Conservation (phyloP, 2,113 vertebrate species). For the Talpa occidentalis region DNA sequence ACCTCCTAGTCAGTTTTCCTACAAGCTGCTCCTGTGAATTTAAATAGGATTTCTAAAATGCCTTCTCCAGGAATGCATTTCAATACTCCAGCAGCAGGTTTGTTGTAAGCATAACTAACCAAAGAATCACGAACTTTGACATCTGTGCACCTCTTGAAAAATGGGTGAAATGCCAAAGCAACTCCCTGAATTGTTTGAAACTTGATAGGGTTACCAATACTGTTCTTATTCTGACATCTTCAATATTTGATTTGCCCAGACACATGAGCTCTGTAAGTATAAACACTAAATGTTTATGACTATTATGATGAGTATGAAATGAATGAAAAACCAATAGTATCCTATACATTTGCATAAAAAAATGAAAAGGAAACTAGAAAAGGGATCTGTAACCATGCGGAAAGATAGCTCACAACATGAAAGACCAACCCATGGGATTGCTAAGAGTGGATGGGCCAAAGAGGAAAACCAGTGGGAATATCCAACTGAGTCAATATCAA, state of each 20-base stretch:
- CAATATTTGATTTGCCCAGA: neutral
- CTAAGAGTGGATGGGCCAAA: neutral
- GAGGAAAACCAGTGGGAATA: neutral
- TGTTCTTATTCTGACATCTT: neutral
- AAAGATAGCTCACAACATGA: neutral
- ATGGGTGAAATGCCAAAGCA: neutral
- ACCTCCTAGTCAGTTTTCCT: neutral
- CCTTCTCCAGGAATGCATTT: neutral
- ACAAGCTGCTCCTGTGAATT: neutral
- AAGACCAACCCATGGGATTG: neutral
- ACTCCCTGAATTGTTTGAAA: neutral
- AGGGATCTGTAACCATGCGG: neutral
- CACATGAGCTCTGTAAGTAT: accelerated
- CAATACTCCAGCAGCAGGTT: neutral
- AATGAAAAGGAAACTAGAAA: neutral
- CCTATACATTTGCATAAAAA: neutral
- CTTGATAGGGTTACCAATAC: accelerated
- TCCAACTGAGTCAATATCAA: neutral
- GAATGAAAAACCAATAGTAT: neutral
- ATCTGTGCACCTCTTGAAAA: neutral
- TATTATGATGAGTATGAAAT: neutral
- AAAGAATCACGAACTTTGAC: neutral
- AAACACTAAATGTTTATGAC: too few species aligned
- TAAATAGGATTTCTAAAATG: neutral
- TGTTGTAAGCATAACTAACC: neutral